Base-by-base conservation (phyloP, 1,140 invertebrate species). In the Drosophila azteca region DNA sequence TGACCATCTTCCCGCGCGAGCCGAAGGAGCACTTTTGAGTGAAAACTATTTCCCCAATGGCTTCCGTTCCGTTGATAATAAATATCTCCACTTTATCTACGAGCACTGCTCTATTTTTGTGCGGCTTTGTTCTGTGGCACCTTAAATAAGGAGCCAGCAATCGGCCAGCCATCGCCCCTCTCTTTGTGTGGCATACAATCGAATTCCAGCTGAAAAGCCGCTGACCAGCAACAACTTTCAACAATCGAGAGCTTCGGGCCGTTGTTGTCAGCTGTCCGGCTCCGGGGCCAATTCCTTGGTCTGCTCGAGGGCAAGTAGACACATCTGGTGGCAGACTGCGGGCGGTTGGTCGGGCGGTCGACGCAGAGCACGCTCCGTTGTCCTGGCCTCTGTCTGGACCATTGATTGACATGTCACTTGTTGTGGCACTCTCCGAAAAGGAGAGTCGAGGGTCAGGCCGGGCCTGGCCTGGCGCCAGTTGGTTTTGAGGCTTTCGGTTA, bases 391-490 rank as follows among this genome's bases (percentile, higher is more conserved):
- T 39, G 35, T 39, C 46, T 13, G 7, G 43, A 68, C 64, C 48
- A 58, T 68, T 68, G 67, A 70, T 68, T 68, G 64, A 70, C 67
- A 70, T 68, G 52, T 58, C 67, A 70, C 64, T 70, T 70, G 64
- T 50, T 70, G 63, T 53, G 61, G 49, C 51, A 22, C 31, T 20
- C 29, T 17, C 43, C 45, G 43, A 43, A 39, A 39, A 49, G 9
- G 41, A 24, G 22, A 29, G 24, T 41, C 24, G 26, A 24, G 22
- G 20, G 45, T 41, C 61, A 22, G 52, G 17, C 17, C 17, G 17
- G 17, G 17, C 17, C 17, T 20, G 15, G 35, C 4, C 52, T 70
- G 64, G 52, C 63, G 63, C 63, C 67, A 70, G 52, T 68, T 58
- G 67, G 67, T 20, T 70, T 70, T 51, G 39, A n/a, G 63, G 46